Percentiles rank a stretch among this genome's conserved stretches.
Conservation (phyloP, 1,140 invertebrate species). For the Aphis gossypii region DNA sequence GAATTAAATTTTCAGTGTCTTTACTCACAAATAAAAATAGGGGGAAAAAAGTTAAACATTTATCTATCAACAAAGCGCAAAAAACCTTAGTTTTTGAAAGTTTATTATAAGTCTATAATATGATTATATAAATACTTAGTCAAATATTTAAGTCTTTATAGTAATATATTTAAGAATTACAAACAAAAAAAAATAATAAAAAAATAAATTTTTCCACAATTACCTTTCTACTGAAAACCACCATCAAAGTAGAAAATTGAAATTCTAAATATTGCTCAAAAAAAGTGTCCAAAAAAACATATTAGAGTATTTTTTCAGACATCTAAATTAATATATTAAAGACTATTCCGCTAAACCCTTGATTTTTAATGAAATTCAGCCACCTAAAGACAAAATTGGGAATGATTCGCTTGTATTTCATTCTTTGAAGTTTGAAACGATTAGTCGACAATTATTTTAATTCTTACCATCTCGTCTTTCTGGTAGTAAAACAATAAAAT, state of each 20-base stretch:
- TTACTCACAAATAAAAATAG: not conserved
- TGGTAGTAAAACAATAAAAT: not conserved
- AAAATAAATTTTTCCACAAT: not conserved
- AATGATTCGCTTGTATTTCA: not conserved
- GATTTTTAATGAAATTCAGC: not conserved
- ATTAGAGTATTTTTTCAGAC: not conserved
- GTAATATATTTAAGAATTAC: not conserved
- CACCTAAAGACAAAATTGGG: not conserved
- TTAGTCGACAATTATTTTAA: not conserved
- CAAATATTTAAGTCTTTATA: too few species aligned
- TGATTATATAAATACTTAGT: too few species aligned
- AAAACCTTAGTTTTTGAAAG: not conserved
- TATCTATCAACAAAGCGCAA: too few species aligned
- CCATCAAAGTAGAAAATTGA: not conserved
- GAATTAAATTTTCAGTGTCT: not conserved
- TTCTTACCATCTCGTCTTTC: not conserved
- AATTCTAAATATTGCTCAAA: not conserved
- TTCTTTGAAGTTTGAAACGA: not conserved
- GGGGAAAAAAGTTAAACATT: not conserved
- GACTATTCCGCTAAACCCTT: not conserved
- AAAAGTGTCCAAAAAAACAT: not conserved
- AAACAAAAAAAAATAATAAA: not conserved
- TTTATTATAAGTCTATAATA: not conserved
- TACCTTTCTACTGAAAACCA: not conserved
- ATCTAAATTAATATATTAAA: not conserved